Percentiles rank a stretch among this genome's conserved stretches.
These are phyloP conservation scores for Xenops minutus DNA, from an alignment of 2,797 vertebrate genomes.

Conservation along the genomic window DNA sequence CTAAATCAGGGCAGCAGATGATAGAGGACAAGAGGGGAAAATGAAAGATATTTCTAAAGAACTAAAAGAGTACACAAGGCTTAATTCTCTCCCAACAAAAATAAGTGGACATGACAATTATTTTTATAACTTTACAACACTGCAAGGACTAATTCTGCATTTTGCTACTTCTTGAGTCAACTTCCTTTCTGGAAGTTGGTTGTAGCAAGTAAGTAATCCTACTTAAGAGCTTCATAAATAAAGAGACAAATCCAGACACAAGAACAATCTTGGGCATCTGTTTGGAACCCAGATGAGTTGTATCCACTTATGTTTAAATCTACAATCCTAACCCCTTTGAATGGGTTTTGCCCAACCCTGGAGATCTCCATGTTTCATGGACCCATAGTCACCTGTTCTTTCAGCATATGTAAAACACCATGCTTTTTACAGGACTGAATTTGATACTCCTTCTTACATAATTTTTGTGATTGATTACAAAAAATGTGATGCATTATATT, in stretches of 20 bases:
- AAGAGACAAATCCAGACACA: neutral
- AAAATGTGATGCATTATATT: neutral
- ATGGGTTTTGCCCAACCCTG: neutral
- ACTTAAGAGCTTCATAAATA: neutral
- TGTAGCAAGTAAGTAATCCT: neutral
- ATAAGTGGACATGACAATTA: neutral
- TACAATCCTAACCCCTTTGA: neutral
- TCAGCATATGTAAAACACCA: neutral
- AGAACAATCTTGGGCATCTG: neutral
- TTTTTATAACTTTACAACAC: neutral
- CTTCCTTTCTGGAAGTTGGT: neutral
- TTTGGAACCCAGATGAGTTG: neutral
- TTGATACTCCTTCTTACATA: neutral
- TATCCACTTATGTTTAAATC: neutral
- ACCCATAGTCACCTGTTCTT: neutral
- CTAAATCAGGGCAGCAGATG: neutral
- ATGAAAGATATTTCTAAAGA: neutral
- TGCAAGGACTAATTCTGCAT: neutral
- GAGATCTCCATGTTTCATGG: accelerated
- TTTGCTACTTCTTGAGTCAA: neutral
- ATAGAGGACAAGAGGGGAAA: neutral
- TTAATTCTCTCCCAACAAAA: neutral
- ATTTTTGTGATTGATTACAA: neutral
- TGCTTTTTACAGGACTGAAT: neutral
- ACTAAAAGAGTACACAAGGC: neutral